Base-by-base conservation (phyloP, 1,140 invertebrate genomes). In the Cheumatopsyche charites region DNA sequence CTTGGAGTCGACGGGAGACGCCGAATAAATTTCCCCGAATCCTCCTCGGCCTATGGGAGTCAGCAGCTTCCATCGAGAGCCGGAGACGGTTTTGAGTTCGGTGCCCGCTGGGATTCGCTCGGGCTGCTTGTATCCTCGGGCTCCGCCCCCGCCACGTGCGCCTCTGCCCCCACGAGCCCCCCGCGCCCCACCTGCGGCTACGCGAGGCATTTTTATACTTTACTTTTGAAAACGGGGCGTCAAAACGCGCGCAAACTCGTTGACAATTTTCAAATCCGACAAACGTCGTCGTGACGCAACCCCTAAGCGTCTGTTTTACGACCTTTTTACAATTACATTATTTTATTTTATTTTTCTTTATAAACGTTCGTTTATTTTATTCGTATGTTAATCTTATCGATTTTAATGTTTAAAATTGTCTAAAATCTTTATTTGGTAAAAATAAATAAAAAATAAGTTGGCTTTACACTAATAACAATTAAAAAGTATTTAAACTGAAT, bases 11-110 rank as follows among this genome's bases (percentile, higher is more conserved):
- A 85, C 85, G 69, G 88, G 87, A 80, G 82, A 80, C 79, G 92
- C 93, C 21, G 90, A 86, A 80, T 97, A 97, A 78, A 97, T 95
- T 81, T 96, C 92, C 0, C 95, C 95, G 84, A 97, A 98, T 41
- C 95, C 96, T n/a, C 96, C 96, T 70, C 91, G 85, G 0, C 95
- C 96, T 67, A 98, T 93, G 0, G 94, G 93, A 21, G 88, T 85
- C 0, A 94, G 94, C 58, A 98, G 87, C 72, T 88, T 88, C 96
- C 96, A 98, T 79, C 90, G 84, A 23, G 13, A 95, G 71, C 91
- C 85, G 0, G 95, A 95, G 67, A 97, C 93, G 23, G 88, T 85
- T 0, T 94, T 94, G 61, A 98, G 86, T 73, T 88, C 88, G 95
- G 95, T 97, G 79, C 90, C 84, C 26, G 70, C 45, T 9, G 90